Base-by-base conservation (phyloP, 2,113 vertebrate genomes). In the Dicentrarchus labrax region DNA sequence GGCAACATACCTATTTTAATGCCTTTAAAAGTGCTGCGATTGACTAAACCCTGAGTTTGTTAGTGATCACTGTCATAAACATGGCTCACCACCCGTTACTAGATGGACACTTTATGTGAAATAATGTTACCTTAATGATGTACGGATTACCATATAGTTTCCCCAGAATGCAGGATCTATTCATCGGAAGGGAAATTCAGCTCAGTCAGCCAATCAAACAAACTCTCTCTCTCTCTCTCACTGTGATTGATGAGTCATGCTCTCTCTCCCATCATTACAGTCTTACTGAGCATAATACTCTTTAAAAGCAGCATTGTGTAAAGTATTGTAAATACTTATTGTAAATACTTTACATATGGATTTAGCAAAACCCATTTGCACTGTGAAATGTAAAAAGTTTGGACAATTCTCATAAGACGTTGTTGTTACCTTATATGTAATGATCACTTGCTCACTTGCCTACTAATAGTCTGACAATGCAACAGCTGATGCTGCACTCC, bases 401-500 rank as follows among this genome's bases (percentile, higher is more conserved):
- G 16, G 30, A 64, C 39, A 30, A 17, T 24, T 79, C 19, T n/a
- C 21, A 43, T 41, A 17, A 38, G 39, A 66, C 22, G 2, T 21
- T 41, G 16, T 24, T 47, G 30, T 80, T 22, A n/a, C 19, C 43
- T 51, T 54, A 17, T 13, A 39, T 38, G 19, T 39, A 8, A 16
- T 76, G 53, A 72, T n/a, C n/a, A n/a, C n/a, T n/a, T 19, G 68
- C 50, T 56, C 21, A 73, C 24, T 74, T 64, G 11, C n/a, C 36
- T 66, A 57, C 65, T 48, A 64, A 75, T 57, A 61, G 70, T 30
- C 38, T 53, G 71, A 83, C 73, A 72, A 39, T 64, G 48, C 36
- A 70, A 51, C 73, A 64, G 73, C 86, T 78, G 86, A 84, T 64
- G 77, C 77, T 64, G 73, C 69, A 38, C 43, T 50, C 72, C 45